These are phyloP conservation scores for Pogoniulus pusillus DNA, from an alignment of 2,797 vertebrate species.

Conservation along the genomic window DNA sequence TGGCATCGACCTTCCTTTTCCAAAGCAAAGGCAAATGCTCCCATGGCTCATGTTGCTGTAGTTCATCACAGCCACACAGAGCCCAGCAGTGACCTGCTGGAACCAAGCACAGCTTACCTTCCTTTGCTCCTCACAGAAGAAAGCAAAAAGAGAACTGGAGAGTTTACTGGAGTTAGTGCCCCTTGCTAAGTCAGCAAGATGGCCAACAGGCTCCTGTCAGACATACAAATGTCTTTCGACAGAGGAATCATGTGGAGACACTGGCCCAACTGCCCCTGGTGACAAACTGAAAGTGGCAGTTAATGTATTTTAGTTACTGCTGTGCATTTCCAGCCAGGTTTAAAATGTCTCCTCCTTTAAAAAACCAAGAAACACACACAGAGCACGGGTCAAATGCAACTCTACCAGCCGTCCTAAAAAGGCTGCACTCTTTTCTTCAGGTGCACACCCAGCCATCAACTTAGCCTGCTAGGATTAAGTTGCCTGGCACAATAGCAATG, in stretches of 20 bases:
- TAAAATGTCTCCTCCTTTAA: not conserved
- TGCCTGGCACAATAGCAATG: not conserved
- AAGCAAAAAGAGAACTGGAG: not conserved
- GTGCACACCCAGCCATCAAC: not conserved
- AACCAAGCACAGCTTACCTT: not conserved
- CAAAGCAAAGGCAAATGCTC: not conserved
- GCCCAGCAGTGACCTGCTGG: fast-evolving
- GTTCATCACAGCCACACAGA: too few species aligned
- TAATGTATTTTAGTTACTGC: not conserved
- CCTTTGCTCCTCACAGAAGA: not conserved
- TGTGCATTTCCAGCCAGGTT: not conserved
- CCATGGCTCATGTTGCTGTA: not conserved
- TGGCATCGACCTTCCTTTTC: not conserved
- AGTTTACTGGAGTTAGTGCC: not conserved
- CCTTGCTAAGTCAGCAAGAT: not conserved
- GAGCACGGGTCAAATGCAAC: not conserved
- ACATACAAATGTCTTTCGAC: not conserved
- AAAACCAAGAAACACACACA: not conserved
- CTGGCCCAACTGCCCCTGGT: not conserved
- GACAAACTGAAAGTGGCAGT: not conserved
- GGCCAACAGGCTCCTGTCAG: not conserved
- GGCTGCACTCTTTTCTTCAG: not conserved
- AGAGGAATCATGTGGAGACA: not conserved
- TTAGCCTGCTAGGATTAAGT: not conserved
- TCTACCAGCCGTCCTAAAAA: not conserved